Percentiles rank a stretch among this genome's conserved stretches.
Conservation (phyloP, 2,888 invertebrate species). For the Ochropleura plecta region DNA sequence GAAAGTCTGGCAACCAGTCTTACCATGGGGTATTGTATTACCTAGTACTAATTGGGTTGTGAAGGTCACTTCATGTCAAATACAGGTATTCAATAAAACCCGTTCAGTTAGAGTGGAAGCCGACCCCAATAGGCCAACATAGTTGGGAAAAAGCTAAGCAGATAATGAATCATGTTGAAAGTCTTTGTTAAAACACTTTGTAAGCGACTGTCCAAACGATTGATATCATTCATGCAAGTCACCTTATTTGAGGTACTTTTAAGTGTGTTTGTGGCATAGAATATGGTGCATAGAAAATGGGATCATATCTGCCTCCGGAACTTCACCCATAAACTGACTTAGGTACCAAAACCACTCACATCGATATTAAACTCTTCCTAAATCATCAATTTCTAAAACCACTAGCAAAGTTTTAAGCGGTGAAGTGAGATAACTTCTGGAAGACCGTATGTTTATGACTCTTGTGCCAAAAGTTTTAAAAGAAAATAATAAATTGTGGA, state of each 20-base stretch:
- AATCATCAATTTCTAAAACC: slow-evolving; percentile 33
- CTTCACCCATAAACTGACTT: not conserved
- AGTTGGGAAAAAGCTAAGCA: too few species aligned
- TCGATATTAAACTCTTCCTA: slow-evolving; percentile 27
- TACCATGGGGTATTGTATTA: too few species aligned
- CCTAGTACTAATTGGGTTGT: too few species aligned
- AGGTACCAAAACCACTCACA: slow-evolving; percentile 14
- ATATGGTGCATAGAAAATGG: not conserved
- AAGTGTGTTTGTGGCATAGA: not conserved
- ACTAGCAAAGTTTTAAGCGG: slow-evolving; percentile 51
- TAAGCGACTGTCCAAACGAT: not conserved
- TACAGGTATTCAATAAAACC: too few species aligned
- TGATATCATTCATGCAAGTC: not conserved
- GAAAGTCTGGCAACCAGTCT: too few species aligned
- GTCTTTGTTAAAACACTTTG: not conserved
- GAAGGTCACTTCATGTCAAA: too few species aligned
- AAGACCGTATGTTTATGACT: slow-evolving; percentile 50
- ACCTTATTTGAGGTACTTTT: not conserved
- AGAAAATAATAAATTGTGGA: slow-evolving; percentile 58
- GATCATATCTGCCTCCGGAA: not conserved
- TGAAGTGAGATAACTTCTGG: slow-evolving; percentile 45
- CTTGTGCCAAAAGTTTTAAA: slow-evolving; percentile 50
- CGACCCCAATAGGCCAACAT: too few species aligned
- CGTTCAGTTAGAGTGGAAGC: too few species aligned
- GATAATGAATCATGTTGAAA: too few species aligned